Conservation (phyloP, 2,113 vertebrate species). For the Barbus barbus region DNA sequence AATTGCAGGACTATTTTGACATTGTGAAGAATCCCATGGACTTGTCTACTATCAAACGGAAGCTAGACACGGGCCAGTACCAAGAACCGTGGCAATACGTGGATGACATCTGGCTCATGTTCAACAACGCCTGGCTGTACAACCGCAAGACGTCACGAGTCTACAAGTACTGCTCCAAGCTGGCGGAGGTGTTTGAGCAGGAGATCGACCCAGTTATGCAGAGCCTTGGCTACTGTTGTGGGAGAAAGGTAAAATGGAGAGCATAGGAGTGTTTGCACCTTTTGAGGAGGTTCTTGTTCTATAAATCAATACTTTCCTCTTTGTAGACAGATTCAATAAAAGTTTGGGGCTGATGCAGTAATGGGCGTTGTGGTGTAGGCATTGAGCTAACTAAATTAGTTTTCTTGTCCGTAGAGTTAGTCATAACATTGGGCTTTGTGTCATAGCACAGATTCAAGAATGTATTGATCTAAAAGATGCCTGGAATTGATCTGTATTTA, state of each 20-base stretch:
- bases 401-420: not conserved
- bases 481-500: not conserved
- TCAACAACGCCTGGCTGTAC: slow-evolving; percentile 99
- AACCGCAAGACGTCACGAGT: slow-evolving; percentile 97
- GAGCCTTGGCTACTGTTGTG: slow-evolving; percentile 95
- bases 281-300: not conserved
- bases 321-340: not conserved
- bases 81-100: slow-evolving; percentile 99
- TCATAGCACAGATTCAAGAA: not conserved
- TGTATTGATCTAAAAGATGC: not conserved
- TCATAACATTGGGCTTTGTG: not conserved
- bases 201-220: slow-evolving; percentile 99
- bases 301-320: not conserved
- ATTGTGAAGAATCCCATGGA: slow-evolving; percentile 99
- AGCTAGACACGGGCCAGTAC: slow-evolving; percentile 96
- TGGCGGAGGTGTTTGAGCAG: slow-evolving; percentile 96
- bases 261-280: not conserved
- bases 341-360: not conserved
- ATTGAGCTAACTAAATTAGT: not conserved
- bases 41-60: slow-evolving; percentile 96
- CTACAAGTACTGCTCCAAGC: slow-evolving; percentile 97
- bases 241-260: slow-evolving; percentile 85
- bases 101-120: slow-evolving; percentile 99
- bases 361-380: not conserved
- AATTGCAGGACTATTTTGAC: slow-evolving; percentile 94